Evolutionary conservation across 2,888 invertebrate genomes (phyloP), one percentile per base, ranked within the genome.

Genomic region (Parapristionchus giblindavisi): DNA sequence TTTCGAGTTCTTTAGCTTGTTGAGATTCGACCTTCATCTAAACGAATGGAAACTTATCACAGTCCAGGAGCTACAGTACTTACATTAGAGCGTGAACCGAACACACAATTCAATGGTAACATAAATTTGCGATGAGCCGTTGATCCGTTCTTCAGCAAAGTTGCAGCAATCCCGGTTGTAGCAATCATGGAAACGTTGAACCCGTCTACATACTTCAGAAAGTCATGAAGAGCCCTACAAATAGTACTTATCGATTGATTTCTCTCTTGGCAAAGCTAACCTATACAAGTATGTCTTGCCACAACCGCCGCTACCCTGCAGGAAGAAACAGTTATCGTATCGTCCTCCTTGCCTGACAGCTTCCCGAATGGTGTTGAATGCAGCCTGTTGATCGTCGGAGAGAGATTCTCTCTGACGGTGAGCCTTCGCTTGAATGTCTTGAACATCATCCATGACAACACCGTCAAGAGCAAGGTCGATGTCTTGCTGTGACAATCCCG

Each of bases 41-140:
- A 40, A 38, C 34, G 1, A 4, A 36, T 60, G 3, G 5, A 36
- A 36, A 3, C 3, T 34, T 60, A 1, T 2, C 24, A 36, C 1
- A 21, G 17, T 29, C 27, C 3, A 3, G 1, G 32, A 58, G 1
- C 5, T 24, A 40, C n/a, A n/a, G n/a, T n/a, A 66, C 65, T 24
- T 3, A 66, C 65, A 1, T 17, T 24, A 2, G 65, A 66, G 8
- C 24, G 3, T 11, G 48, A 29, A 1, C 4, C 32, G 0, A 14
- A 1, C 1, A 27, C 32, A 4, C 11, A 2, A 17, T 63, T 63
- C n/a, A 63, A 5, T 1, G 63, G 63, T 24, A 63, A 24, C n/a
- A 6, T 29, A 17, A 63, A 63, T 21, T 24, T 40, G 1, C 63
- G 38, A 32, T 63, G 63, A 32, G 63, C 63, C 21, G 63, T 63